Percentiles rank a stretch among this genome's conserved stretches.
These are phyloP conservation scores for Boleophthalmus pectinirostris DNA, from an alignment of 2,113 vertebrate genomes.

Conservation along the genomic window DNA sequence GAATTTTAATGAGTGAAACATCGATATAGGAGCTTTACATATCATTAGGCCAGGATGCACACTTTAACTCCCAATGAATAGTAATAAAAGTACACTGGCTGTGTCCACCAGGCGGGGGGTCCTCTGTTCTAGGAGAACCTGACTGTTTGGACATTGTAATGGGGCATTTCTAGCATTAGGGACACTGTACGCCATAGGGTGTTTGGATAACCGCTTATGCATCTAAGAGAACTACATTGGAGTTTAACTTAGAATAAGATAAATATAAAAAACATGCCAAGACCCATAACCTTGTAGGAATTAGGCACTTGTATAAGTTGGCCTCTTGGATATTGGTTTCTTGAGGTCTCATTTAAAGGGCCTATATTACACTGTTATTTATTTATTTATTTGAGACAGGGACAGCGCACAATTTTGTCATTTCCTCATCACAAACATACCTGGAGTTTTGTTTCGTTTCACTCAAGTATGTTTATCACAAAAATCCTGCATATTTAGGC, in stretches of 20 bases:
- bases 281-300: no score
- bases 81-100: conserved; percentile 65
- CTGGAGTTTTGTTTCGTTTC: no score
- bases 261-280: no score
- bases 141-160: neutral
- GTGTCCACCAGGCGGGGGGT: conserved; percentile 29
- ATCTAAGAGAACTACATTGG: neutral
- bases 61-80: conserved; percentile 72
- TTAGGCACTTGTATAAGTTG: neutral
- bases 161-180: neutral
- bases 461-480: no score
- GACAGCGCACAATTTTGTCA: no score
- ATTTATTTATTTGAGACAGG: no score
- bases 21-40: conserved; percentile 71
- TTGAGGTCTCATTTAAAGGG: neutral
- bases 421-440: no score
- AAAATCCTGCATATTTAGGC: no score
- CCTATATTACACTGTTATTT: no score
- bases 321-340: neutral
- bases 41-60: conserved; percentile 69
- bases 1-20: conserved; percentile 62
- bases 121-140: neutral
- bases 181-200: neutral
- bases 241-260: neutral
- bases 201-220: neutral